phyloP scores from a whole-genome alignment of 2,797 vertebrate species.

The Acipenser transmontanus region DNA sequence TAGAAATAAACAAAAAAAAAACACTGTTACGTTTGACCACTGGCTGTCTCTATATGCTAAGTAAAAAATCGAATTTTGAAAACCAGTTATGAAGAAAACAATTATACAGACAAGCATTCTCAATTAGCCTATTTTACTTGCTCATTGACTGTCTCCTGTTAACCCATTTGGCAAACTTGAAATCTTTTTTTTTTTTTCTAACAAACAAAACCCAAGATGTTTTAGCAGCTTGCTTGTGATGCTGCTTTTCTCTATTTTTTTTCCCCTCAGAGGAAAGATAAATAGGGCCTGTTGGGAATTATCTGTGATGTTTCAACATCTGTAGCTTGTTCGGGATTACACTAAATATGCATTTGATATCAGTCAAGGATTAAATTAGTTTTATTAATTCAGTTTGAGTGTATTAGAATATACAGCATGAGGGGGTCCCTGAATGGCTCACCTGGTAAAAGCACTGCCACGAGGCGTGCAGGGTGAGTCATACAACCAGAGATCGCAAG shows the following conservation, averaged over 20 bases:
- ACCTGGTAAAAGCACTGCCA: too few relatives aligned
- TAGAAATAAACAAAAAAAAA: too few relatives aligned
- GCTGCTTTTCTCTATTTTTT: constrained; percentile 7
- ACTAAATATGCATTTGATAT: constrained; percentile 8
- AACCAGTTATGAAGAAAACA: too few relatives aligned
- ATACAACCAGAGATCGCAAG: too few relatives aligned
- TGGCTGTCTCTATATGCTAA: constrained; percentile 9
- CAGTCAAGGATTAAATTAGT: neutral
- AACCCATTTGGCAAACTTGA: neutral
- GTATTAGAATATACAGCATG: too few relatives aligned
- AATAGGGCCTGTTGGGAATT: constrained; percentile 14
- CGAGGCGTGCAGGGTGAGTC: too few relatives aligned
- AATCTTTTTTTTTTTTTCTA: neutral
- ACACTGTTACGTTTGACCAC: too few relatives aligned
- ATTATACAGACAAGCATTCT: too few relatives aligned
- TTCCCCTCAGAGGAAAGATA: constrained; percentile 10
- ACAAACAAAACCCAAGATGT: neutral
- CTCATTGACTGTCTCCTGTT: neutral
- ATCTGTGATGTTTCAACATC: constrained; percentile 13
- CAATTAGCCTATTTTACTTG: neutral
- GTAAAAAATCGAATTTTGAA: neutral
- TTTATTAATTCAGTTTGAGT: too few relatives aligned
- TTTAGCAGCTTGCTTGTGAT: neutral
- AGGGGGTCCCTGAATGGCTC: too few relatives aligned
- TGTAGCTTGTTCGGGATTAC: constrained; percentile 14